These are phyloP conservation scores for Holotrichia oblita DNA, from an alignment of 1,140 invertebrate genomes.

Conservation along the genomic window DNA sequence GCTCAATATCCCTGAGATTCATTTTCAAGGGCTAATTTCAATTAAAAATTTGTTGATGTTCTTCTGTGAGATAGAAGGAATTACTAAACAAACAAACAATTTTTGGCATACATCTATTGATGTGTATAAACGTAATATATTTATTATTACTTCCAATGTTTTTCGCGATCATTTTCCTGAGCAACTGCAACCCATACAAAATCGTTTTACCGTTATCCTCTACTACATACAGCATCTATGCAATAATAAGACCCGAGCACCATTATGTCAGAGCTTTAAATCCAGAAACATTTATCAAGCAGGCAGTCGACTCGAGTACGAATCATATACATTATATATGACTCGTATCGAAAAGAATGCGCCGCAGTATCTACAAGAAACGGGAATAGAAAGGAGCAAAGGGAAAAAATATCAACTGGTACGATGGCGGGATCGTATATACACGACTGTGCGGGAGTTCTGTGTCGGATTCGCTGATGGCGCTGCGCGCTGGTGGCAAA, in stretches of 20 bases:
- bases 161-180: not conserved
- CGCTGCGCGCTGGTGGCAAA: not conserved
- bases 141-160: not conserved
- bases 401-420: not conserved
- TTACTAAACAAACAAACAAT: no score
- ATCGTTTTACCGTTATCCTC: not conserved
- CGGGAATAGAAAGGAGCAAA: not conserved
- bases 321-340: conserved; percentile 21
- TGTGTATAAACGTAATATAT: no score
- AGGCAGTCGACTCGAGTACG: not conserved
- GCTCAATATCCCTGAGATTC: no score
- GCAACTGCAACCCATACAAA: not conserved
- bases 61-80: no score
- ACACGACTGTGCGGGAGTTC: not conserved
- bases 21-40: no score
- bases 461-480: not conserved
- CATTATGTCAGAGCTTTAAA: not conserved
- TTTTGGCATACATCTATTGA: no score
- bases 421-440: not conserved
- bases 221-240: not conserved
- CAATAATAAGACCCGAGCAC: not conserved
- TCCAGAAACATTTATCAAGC: conserved; percentile 17
- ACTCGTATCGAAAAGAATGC: not conserved
- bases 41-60: no score
- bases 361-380: not conserved